Base-by-base conservation (phyloP, 2,113 vertebrate species). In the Deroptyus accipitrinus region DNA sequence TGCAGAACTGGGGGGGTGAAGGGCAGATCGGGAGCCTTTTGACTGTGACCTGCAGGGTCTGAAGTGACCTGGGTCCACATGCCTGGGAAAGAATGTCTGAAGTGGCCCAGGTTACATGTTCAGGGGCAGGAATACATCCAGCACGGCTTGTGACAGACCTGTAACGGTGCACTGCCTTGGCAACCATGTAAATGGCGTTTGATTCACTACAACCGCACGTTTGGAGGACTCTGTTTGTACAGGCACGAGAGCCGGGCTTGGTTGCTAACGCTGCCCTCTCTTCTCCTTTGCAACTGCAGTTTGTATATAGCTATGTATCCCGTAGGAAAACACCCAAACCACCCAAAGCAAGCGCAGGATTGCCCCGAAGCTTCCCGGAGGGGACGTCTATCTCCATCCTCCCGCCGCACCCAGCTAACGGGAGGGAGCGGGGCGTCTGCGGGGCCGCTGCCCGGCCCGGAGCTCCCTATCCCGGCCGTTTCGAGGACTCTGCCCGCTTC, bases 181-280 rank as follows among this genome's bases (percentile, higher is more conserved):
- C 30, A 14, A 7, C 17, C 57, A 0, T 6, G 57, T 11, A 9
- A 23, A 2, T 1, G 22, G 2, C 2, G 1, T 9, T 52, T 4
- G 39, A 22, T 25, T 78, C 16, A 1, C 64, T 18, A n/a, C 37
- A 14, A 8, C 28, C 27, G 2, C 42, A 0, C 0, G 3, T 19
- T 39, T 10, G 14, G 46, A 22, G 54, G 49, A 3, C 11, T 41
- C 52, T 15, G 12, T 41, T 41, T 41, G 57, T 23, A 35, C 76
- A 3, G 31, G 13, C 6, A 2, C 33, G 11, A 35, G 48, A 69
- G 46, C 23, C 3, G 84, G 28, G 44, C 64, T 73, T 13, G 11
- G 77, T 5, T 8, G 19, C 5, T 2, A 17, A 2, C 9, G 18
- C 78, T 66, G 74, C 66, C 30, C 39, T 69, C 46, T 41, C 41